Percentiles rank a stretch among this genome's conserved stretches.
Conservation (phyloP, 1,140 invertebrate species). For the Diprion similis region DNA sequence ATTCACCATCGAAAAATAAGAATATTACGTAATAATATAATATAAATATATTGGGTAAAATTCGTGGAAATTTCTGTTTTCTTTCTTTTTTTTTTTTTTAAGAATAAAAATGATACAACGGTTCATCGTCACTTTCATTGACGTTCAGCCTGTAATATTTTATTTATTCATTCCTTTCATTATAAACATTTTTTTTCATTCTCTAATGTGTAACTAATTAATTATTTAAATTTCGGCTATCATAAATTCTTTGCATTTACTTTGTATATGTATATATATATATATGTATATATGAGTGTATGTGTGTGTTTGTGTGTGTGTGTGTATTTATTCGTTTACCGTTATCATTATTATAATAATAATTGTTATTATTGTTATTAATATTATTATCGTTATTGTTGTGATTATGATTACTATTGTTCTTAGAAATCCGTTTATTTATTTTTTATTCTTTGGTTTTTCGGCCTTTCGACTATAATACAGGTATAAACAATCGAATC, state of each 20-base stretch:
- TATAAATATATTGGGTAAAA: slow-evolving; percentile 26
- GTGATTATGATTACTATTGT: too few species aligned
- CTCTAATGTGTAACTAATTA: neutral
- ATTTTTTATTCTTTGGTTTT: too few species aligned
- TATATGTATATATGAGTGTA: neutral
- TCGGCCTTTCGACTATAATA: too few species aligned
- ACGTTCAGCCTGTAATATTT: neutral
- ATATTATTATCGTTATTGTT: too few species aligned
- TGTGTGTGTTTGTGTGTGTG: neutral
- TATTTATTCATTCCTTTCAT: neutral
- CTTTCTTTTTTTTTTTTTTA: neutral
- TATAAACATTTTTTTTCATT: neutral
- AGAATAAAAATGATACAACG: slow-evolving; percentile 29
- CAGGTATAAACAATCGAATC: too few species aligned
- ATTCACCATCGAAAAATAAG: too few species aligned
- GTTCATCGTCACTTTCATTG: neutral
- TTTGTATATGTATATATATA: neutral
- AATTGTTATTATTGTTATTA: neutral
- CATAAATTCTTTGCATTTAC: neutral
- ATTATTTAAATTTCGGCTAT: neutral
- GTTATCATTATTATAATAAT: neutral
- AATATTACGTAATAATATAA: neutral
- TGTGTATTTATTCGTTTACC: neutral
- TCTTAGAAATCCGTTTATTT: too few species aligned
- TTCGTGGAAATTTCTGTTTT: slow-evolving; percentile 30